phyloP scores from a whole-genome alignment of 2,113 vertebrate genomes.

The Corythaeola cristata region DNA sequence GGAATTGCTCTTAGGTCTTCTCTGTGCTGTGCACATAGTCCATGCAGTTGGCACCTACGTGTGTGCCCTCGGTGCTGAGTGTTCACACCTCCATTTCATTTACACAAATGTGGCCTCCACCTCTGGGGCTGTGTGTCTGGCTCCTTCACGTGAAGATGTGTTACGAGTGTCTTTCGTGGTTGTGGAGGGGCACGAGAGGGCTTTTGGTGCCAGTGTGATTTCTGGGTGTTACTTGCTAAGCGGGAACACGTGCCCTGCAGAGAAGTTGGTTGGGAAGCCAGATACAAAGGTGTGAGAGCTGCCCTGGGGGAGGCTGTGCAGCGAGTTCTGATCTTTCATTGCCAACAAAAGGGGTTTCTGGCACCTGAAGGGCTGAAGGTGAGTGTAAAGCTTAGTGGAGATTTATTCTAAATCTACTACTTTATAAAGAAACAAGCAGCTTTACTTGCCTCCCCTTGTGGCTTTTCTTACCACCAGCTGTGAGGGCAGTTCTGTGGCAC shows the following conservation, averaged over 20 bases:
- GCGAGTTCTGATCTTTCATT: background rate
- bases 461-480: background rate
- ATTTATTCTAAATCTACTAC: background rate
- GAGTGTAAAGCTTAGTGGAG: background rate
- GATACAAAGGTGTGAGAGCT: background rate
- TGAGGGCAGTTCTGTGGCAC: background rate
- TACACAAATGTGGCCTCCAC: background rate
- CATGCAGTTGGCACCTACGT: rapidly evolving
- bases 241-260: background rate
- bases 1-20: background rate
- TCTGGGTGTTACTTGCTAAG: background rate
- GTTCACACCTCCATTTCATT: background rate
- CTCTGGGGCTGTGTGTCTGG: background rate
- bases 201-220: background rate
- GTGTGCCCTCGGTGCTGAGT: background rate
- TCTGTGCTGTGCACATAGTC: background rate
- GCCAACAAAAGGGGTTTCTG: background rate
- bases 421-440: background rate
- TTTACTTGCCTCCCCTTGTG: background rate
- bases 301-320: background rate
- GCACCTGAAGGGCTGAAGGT: background rate
- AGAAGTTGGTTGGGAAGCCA: background rate
- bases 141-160: background rate
- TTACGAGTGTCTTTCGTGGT: background rate
- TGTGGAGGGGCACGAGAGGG: background rate